Base-by-base conservation (phyloP, 2,113 vertebrate genomes). In the Toxostoma redivivum region DNA sequence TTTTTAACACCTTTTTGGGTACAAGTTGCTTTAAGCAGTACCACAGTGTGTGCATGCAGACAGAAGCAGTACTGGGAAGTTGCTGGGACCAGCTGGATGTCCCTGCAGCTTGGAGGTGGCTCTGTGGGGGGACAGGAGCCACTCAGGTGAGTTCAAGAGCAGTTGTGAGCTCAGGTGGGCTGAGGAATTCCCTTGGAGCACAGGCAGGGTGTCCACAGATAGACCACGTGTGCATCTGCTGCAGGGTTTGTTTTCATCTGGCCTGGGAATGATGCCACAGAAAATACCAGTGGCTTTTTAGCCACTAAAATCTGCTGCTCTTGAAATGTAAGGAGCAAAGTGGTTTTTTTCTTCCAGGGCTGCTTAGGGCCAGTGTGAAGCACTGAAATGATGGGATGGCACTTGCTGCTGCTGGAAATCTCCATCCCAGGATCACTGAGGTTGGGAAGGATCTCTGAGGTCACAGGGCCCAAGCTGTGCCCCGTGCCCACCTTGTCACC, bases 281-380 rank as follows among this genome's bases (percentile, higher is more conserved):
- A 88, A 95, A 96, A 92, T 70, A 97, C 60, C 71, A 40, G 71
- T 76, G 95, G 88, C 60, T 96, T 96, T 97, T 86, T 90, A 95
- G 93, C 90, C 92, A 81, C 82, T 94, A 84, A 97, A 96, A 93
- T 81, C 61, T 81, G 12, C 83, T 90, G 92, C 91, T 92, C 85
- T 81, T 82, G 58, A 88, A 76, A 88, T 77, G 60, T 65, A 15
- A 86, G 83, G 92, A 76, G 69, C 81, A 89, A 88, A 67, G 20
- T 4, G n/a, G 38, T 56, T 84, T 7, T 95, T 89, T 95, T 92
- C 83, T 88, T 93, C 57, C 45, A 85, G 62, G 83, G 35, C 85
- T 94, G 23, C 85, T 95, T 78, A 91, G 92, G 84, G 47, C 71
- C 33, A 58, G 22, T 0, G 1, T 48, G 71, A 77, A 86, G 21